Evolutionary conservation across 2,888 invertebrate species (phyloP).

Genomic region (Sceliomorpha sp.): DNA sequence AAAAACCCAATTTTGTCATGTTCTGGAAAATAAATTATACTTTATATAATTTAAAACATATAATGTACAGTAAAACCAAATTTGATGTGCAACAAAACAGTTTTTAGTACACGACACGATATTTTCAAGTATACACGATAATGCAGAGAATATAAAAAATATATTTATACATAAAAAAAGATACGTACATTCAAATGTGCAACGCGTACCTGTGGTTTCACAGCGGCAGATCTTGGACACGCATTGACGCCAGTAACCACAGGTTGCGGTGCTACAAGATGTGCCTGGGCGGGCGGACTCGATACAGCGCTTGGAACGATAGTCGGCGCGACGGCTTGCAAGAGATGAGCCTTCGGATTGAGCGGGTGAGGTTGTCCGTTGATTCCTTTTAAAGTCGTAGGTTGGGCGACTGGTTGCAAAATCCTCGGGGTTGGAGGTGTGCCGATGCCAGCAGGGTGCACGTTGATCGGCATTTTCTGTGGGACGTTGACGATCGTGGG

Average conservation of each 20-base stretch:
- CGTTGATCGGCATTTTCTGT: conserved; percentile 71
- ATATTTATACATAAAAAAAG: too few relatives aligned
- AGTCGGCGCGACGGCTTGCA: conserved; percentile 80
- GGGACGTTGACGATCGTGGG: conserved; percentile 72
- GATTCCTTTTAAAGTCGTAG: conserved; percentile 68
- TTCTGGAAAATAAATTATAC: too few relatives aligned
- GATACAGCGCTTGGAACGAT: conserved; percentile 82
- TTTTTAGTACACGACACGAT: too few relatives aligned
- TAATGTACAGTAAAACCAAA: too few relatives aligned
- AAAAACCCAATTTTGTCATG: too few relatives aligned
- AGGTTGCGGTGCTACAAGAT: conserved; percentile 79
- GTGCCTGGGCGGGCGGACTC: conserved; percentile 82
- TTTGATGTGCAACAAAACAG: too few relatives aligned
- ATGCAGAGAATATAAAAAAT: too few relatives aligned
- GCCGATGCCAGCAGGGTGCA: conserved; percentile 65
- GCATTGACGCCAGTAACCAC: conserved; percentile 79
- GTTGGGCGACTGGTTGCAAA: conserved; percentile 68
- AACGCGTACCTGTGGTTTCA: conserved; percentile 65
- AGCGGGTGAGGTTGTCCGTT: conserved; percentile 76
- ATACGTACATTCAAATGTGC: too few relatives aligned
- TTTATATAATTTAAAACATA: too few relatives aligned
- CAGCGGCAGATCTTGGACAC: conserved; percentile 66
- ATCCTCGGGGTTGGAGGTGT: conserved; percentile 64
- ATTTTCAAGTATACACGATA: too few relatives aligned
- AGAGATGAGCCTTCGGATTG: conserved; percentile 79